Percentiles rank a stretch among this genome's conserved stretches.
Evolutionary conservation across 2,888 invertebrate species (phyloP).

Genomic region (Pristionchus arcanus): DNA sequence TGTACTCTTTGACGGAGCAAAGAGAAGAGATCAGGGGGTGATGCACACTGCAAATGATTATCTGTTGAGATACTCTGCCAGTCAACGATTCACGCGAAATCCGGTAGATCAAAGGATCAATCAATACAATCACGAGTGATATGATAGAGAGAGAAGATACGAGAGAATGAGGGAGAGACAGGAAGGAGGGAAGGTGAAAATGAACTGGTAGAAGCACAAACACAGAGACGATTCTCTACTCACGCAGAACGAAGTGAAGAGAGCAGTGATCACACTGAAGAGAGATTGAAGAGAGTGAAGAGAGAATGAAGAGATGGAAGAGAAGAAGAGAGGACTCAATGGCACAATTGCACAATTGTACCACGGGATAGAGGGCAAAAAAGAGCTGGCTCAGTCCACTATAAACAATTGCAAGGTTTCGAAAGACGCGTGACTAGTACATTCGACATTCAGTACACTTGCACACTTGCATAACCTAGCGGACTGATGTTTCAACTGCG

Average conservation of each 20-base stretch:
- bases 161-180: neutral
- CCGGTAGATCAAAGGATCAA: slow-evolving; percentile 23
- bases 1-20: neutral
- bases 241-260: slow-evolving; percentile 38
- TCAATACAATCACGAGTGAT: slow-evolving; percentile 11
- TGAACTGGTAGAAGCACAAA: slow-evolving; percentile 51
- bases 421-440: slow-evolving; percentile 9
- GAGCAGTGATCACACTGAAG: slow-evolving; percentile 25
- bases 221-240: slow-evolving; percentile 9
- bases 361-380: neutral
- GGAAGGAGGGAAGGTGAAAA: slow-evolving; percentile 44
- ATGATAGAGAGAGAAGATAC: neutral
- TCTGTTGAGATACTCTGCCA: neutral
- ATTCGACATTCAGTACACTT: neutral
- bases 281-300: neutral
- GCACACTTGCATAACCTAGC: neutral
- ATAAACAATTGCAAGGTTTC: slow-evolving; percentile 36
- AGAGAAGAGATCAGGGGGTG: neutral
- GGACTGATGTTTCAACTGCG: neutral
- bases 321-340: slow-evolving; percentile 6
- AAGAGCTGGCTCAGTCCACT: neutral
- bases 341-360: slow-evolving; percentile 1
- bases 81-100: slow-evolving; percentile 4
- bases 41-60: neutral
- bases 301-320: neutral